Base-by-base conservation (phyloP, 2,888 invertebrate species). In the Plebejus anna region DNA sequence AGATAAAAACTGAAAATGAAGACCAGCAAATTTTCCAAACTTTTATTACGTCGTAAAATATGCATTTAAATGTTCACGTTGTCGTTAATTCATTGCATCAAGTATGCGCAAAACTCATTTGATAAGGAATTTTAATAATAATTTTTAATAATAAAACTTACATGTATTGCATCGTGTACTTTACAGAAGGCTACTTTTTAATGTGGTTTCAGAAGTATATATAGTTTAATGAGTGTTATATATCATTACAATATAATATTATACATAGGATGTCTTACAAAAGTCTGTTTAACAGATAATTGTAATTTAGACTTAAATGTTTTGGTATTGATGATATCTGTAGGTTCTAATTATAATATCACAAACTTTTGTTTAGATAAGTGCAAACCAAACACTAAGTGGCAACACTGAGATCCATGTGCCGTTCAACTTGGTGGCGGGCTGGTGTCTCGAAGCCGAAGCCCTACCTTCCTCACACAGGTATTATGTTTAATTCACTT, bases 371-470 rank as follows among this genome's bases (percentile, higher is more conserved):
- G 47, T 73, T 55, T 13, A 66, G 66, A 94, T 94, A 88, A 94
- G 92, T 82, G 89, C 91, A 78, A 94, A 94, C 80, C 94, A 94
- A 82, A 91, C 93, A 22, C 84, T 94, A 78, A 94, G 92, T 88
- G 94, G 93, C 28, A 94, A 94, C 82, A 93, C 92, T 70, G 94
- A 94, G 84, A 94, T 94, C 78, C 94, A 94, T 77, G 94, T 94
- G 71, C 99, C 99, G 0, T 94, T 98, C 82, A 97, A 97, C 79
- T 95, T 98, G 79, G 96, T 98, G 83, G 96, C 98, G 71, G 98
- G 98, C 28, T 99, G 99, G 99, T 98, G 99, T 87, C 98, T 98
- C 89, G 97, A 98, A 87, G 98, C 98, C 1, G 94, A 98, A 76
- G 95, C 95, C n/a, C 90, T 98, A 81, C 96, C 97, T 72, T 86